Evolutionary conservation across 2,797 vertebrate species (phyloP).

Genomic region (Amphiprion clarkii): DNA sequence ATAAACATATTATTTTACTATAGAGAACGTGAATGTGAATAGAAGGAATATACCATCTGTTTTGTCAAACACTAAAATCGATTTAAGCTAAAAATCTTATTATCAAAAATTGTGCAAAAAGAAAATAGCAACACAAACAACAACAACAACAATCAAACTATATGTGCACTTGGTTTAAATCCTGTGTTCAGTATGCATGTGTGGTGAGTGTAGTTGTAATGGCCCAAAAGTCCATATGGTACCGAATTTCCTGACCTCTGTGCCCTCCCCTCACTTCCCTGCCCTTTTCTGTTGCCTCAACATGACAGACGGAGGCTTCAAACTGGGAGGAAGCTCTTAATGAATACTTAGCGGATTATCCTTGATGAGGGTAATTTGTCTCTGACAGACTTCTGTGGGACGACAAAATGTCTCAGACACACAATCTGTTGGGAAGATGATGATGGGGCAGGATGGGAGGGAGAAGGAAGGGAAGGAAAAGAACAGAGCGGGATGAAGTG

Average conservation of each 20-base stretch:
- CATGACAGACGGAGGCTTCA: conserved; percentile 29
- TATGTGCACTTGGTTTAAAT: neutral
- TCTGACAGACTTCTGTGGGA: conserved; percentile 48
- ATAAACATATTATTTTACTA: no score
- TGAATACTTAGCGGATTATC: conserved; percentile 54
- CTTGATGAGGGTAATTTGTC: conserved; percentile 68
- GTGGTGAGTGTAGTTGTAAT: neutral
- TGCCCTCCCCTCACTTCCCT: neutral
- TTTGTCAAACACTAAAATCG: no score
- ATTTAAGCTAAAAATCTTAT: no score
- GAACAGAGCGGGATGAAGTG: conserved; percentile 5
- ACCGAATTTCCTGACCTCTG: conserved; percentile 26
- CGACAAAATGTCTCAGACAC: conserved; percentile 41
- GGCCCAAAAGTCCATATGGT: neutral
- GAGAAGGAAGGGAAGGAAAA: conserved; percentile 4
- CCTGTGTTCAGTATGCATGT: neutral
- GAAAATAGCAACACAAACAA: neutral
- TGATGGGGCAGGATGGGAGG: conserved; percentile 21
- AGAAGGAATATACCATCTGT: no score
- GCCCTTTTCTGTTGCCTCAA: conserved; percentile 16
- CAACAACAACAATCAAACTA: neutral
- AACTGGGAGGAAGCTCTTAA: conserved; percentile 55
- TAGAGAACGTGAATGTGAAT: no score
- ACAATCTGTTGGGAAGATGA: conserved; percentile 32
- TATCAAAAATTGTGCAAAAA: no score